Base-by-base conservation (phyloP, 2,888 invertebrate species). In the Xanthostigma xanthostigma region DNA sequence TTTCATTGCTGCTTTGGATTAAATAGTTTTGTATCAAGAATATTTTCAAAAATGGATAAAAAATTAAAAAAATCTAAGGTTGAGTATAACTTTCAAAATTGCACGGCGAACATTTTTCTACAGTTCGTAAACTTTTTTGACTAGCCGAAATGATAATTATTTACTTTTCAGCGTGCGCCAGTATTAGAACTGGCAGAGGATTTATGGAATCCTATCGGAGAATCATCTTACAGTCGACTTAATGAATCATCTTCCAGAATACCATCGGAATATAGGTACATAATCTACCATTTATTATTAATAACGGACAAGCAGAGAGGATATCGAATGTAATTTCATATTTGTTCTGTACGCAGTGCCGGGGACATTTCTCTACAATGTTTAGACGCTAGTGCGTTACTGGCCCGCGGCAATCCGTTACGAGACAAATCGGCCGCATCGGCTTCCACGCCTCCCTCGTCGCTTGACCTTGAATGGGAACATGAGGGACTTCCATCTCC, bases 381-480 rank as follows among this genome's bases (percentile, higher is more conserved):
- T 58, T 64, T 79, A 45, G 78, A 79, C 61, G 77, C 74, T 39
- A 64, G 68, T 57, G 73, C 68, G 53, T 64, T 74, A 9, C 52
- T 68, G 51, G 60, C 61, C 45, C 58, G 62, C 49, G 47, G 42
- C 42, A 48, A 43, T n/a, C 49, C 12, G 27, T 42, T 12, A 33
- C 12, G 34, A 48, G 43, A 48, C 9, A 27, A 40, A 8, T 48
- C 48, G 9, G 14, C 38, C 11, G 41, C 55, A 36, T 59, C 62
- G 27, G 61, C 71, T 40, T 74, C 74, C 38, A 79, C 80, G 34
- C 74, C 79, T 35, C 76, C 74, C n/a, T 79, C 79, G 57, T 81
- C 81, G 5, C 62, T 81, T 49, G 81, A 81, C 59, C 66, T 81
- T 49, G 81, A 81, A 63, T 81, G 81, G 81, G 81, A 81, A 63